Evolutionary conservation across 1,140 invertebrate genomes (phyloP), one percentile per base, ranked within the genome.

Genomic region (Hycleus cichorii): DNA sequence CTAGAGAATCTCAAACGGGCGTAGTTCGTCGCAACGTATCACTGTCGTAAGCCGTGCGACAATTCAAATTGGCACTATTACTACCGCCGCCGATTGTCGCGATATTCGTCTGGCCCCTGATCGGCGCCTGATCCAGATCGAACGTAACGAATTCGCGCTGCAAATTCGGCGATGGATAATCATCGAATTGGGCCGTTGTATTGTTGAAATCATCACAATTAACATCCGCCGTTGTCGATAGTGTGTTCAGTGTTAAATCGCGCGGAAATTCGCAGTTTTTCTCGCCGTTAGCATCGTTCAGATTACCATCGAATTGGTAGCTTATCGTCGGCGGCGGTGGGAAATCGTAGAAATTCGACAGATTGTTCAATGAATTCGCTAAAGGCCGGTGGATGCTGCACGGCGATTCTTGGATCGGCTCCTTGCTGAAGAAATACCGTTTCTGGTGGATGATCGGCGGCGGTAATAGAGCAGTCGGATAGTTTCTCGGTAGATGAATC

Each of bases 311-410:
- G 58, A 72, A 72, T 59, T 73, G 70, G 40, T 73, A 73, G 50
- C 69, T 71, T 60, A 73, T 73, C 57, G 72, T 74, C 9, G 77
- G 78, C 7, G 78, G 79, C 25, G 72, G 70, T 42, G 77, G 78
- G 58, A 81, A 81, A 12, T 80, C 80, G 60, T 80, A 81, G 12
- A 78, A 79, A 1, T 74, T 75, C 1, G 79, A 77, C 9, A 81
- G 71, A 62, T 82, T 80, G 66, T 81, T 80, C n/a, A 81, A 59
- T 0, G 79, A 80, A 3, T 63, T 68, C 73, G 61, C 73, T 74
- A 66, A 59, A 69, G 75, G 62, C 70, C 77, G 46, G 56, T 75
- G 75, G 11, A 76, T 39, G 49, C 67, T 71, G 58, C 75, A 76
- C 8, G 74, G 73, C 5, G 74, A 74, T 57, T 71, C 68, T n/a